Conservation (phyloP, 1,140 invertebrate species). For the Lordiphosa stackelbergi region DNA sequence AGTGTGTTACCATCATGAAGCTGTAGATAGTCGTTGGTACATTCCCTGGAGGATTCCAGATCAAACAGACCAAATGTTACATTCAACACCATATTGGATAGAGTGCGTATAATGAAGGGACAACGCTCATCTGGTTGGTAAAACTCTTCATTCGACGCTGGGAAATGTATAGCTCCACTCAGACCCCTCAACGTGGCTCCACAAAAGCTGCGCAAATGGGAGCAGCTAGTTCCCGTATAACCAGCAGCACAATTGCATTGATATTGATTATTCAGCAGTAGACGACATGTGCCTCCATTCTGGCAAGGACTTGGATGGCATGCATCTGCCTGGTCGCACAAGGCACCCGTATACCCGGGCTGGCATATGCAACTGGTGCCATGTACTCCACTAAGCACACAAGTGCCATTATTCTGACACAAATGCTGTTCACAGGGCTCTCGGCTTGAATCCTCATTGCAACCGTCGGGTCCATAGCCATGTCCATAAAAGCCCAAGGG, state of each 20-base stretch:
- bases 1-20: constrained; percentile 87
- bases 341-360: constrained; percentile 52
- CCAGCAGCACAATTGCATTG: constrained; percentile 78
- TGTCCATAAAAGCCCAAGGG: constrained; percentile 82
- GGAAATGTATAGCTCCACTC: constrained; percentile 39
- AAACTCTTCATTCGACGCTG: constrained; percentile 78
- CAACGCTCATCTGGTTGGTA: constrained; percentile 82
- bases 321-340: constrained; percentile 79
- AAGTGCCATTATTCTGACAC: constrained; percentile 85
- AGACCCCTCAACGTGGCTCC: constrained; percentile 79
- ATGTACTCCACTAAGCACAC: constrained; percentile 77
- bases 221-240: constrained; percentile 77
- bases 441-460: constrained; percentile 33
- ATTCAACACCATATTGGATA: constrained; percentile 83
- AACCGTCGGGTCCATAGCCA: constrained; percentile 78
- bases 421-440: constrained; percentile 55
- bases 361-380: constrained; percentile 81
- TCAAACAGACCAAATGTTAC: constrained; percentile 87
- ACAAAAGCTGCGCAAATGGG: constrained; percentile 45
- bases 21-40: constrained; percentile 84
- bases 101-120: constrained; percentile 86
- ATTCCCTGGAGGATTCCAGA: constrained; percentile 78
- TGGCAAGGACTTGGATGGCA: constrained; percentile 86
- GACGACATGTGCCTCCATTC: constrained; percentile 85
- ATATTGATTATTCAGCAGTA: constrained; percentile 70